Evolutionary conservation across 2,888 invertebrate species (phyloP).

Genomic region (Nephrocerus scutellatus): DNA sequence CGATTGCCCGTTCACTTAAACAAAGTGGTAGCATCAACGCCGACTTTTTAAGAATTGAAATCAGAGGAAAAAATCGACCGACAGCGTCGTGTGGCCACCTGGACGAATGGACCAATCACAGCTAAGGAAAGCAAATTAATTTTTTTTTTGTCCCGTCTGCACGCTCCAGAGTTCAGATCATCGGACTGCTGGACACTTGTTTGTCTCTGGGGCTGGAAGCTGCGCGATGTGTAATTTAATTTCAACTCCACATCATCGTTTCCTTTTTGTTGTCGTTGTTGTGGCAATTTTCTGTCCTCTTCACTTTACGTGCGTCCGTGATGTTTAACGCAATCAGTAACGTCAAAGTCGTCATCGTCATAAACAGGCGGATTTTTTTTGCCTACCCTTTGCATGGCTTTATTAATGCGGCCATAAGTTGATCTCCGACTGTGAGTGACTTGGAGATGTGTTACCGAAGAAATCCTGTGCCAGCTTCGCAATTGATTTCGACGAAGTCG

Average conservation of each 20-base stretch:
- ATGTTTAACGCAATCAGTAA: conserved; percentile 26
- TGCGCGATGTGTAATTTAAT: conserved; percentile 15
- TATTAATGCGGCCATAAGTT: conserved; percentile 8
- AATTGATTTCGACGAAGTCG: no score
- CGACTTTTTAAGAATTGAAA: conserved; percentile 23
- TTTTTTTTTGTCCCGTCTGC: conserved; percentile 9
- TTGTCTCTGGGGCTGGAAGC: conserved; percentile 20
- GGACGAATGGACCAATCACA: conserved; percentile 41
- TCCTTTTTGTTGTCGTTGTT: conserved; percentile 32
- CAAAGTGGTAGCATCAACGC: conserved; percentile 16
- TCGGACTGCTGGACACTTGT: no score
- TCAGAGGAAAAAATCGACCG: conserved; percentile 27
- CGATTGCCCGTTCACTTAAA: not conserved
- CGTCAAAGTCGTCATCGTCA: conserved; percentile 20
- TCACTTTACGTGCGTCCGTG: conserved; percentile 28
- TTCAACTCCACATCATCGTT: not conserved
- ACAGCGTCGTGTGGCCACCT: conserved; percentile 45
- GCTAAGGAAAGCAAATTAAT: conserved; percentile 37
- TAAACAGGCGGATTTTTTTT: conserved; percentile 16
- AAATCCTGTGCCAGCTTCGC: no score
- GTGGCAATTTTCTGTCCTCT: conserved; percentile 38
- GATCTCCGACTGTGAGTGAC: no score
- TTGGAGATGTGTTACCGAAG: no score
- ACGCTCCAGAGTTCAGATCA: no score
- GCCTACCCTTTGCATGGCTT: conserved; percentile 11